phyloP scores from a whole-genome alignment of 2,113 vertebrate genomes.

The Trematomus loennbergii region DNA sequence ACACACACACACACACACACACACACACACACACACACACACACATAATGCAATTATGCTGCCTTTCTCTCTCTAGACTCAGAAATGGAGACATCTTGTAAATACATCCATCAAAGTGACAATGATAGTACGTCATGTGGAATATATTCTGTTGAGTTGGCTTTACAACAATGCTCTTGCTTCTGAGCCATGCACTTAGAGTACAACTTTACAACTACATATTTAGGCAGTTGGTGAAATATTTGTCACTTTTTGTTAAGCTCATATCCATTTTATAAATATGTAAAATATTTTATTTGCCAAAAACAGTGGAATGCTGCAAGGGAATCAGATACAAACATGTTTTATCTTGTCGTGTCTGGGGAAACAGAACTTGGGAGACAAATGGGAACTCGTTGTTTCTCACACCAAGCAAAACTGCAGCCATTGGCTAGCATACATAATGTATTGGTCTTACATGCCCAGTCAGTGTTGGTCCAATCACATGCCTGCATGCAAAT shows the following conservation, averaged over 20 bases:
- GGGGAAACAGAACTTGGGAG: background rate
- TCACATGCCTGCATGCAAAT: background rate
- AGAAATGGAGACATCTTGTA: slow-evolving; percentile 12
- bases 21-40: too few relatives aligned
- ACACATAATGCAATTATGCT: background rate
- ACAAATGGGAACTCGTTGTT: background rate
- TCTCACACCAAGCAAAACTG: background rate
- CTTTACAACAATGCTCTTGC: background rate
- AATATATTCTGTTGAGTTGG: background rate
- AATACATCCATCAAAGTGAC: slow-evolving; percentile 16
- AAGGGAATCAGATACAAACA: background rate
- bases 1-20: too few relatives aligned
- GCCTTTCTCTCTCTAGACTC: background rate
- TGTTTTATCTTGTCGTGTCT: background rate
- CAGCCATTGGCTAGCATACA: background rate
- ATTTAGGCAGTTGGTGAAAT: background rate
- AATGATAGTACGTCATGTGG: background rate
- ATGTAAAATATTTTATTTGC: background rate
- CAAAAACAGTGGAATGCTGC: background rate
- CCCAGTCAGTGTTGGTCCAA: background rate
- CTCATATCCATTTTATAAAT: background rate
- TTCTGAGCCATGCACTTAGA: background rate
- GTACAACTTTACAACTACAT: background rate
- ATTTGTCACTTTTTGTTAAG: background rate
- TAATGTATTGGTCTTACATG: background rate